phyloP scores from a whole-genome alignment of 2,113 vertebrate species.

The Microtus richardsoni region DNA sequence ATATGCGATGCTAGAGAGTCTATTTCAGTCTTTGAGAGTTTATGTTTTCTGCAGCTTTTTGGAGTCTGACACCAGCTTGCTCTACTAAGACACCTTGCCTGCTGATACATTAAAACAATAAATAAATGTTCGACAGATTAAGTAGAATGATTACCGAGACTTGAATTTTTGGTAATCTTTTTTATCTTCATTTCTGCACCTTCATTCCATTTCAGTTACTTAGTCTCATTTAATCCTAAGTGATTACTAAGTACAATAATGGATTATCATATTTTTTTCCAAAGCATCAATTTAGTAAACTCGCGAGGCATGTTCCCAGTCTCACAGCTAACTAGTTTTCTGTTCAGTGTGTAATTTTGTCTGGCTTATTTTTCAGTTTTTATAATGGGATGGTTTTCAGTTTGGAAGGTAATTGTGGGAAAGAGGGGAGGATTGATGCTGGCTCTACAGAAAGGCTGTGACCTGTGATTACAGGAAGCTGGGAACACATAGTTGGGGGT shows the following conservation, averaged over 20 bases:
- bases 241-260: slow-evolving; percentile 15
- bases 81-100: background rate
- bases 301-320: slow-evolving; percentile 9
- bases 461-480: slow-evolving; percentile 32
- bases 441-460: slow-evolving; percentile 5
- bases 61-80: background rate
- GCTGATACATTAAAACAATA: background rate
- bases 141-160: background rate
- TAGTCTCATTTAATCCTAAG: background rate
- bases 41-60: slow-evolving; percentile 15
- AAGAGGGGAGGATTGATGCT: background rate
- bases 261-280: background rate
- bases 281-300: slow-evolving; percentile 29
- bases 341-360: slow-evolving; percentile 27
- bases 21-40: background rate
- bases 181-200: slow-evolving; percentile 44
- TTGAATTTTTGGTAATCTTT: background rate
- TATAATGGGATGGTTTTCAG: slow-evolving; percentile 34
- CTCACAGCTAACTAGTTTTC: background rate
- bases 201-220: slow-evolving; percentile 21
- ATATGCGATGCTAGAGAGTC: background rate
- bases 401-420: slow-evolving; percentile 60
- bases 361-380: slow-evolving; percentile 46
- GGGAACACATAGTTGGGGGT: background rate
- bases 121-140: background rate